These are phyloP conservation scores for Meles meles DNA, from an alignment of 2,113 vertebrate genomes.

Conservation along the genomic window DNA sequence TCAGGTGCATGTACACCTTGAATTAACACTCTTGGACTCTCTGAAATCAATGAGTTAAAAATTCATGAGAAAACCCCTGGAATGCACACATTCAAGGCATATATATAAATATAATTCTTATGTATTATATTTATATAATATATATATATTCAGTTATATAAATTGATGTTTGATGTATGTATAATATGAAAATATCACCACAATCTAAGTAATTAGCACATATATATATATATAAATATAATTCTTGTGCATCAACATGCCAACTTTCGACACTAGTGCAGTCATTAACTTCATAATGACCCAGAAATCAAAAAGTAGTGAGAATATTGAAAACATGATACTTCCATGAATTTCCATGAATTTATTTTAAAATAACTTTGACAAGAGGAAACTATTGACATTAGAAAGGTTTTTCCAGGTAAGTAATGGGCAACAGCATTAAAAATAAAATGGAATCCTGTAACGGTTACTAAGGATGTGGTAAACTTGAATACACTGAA, in stretches of 20 bases:
- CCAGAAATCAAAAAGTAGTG: not conserved
- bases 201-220: too few relatives aligned
- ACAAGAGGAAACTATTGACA: not conserved
- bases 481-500: not conserved
- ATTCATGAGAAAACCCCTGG: not conserved
- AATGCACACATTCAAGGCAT: too few relatives aligned
- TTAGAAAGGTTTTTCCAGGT: not conserved
- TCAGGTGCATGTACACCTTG: not conserved
- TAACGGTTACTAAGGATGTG: not conserved
- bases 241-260: not conserved
- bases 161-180: too few relatives aligned
- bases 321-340: too few relatives aligned
- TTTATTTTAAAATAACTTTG: too few relatives aligned
- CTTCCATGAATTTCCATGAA: too few relatives aligned
- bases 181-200: too few relatives aligned
- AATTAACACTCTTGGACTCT: not conserved
- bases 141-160: too few relatives aligned
- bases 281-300: not conserved
- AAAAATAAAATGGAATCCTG: not conserved
- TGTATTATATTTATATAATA: too few relatives aligned
- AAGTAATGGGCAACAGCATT: not conserved
- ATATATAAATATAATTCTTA: too few relatives aligned
- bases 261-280: not conserved
- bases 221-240: not conserved
- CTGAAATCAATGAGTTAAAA: not conserved